These are phyloP conservation scores for Liopterus haemorrhoidalis DNA, from an alignment of 2,888 invertebrate species.

Conservation along the genomic window DNA sequence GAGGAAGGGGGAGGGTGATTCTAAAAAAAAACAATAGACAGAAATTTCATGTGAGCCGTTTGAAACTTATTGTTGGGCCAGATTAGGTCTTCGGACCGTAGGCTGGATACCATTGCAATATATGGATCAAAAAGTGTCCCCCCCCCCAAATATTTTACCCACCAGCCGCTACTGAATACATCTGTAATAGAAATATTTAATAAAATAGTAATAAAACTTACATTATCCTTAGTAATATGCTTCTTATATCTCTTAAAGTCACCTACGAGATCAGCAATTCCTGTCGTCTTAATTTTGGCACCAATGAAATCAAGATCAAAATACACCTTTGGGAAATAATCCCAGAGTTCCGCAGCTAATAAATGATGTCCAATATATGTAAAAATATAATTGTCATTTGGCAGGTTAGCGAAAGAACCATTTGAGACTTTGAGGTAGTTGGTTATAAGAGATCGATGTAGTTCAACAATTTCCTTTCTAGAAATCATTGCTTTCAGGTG, in stretches of 20 bases:
- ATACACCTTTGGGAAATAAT: slow-evolving; percentile 56
- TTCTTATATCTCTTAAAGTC: slow-evolving; percentile 61
- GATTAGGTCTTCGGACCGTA: too few relatives aligned
- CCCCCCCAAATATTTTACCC: too few relatives aligned
- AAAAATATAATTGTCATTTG: slow-evolving; percentile 67
- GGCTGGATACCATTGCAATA: too few relatives aligned
- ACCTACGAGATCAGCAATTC: slow-evolving; percentile 61
- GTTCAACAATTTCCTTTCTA: slow-evolving; percentile 45
- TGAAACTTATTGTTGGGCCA: too few relatives aligned
- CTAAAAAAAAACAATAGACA: too few relatives aligned
- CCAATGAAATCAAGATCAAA: slow-evolving; percentile 64
- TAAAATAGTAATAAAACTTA: slow-evolving; percentile 40
- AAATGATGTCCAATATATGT: slow-evolving; percentile 68
- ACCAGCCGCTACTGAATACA: too few relatives aligned
- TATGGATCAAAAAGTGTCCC: too few relatives aligned
- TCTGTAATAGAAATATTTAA: too few relatives aligned
- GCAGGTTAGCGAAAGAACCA: slow-evolving; percentile 52
- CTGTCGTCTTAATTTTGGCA: slow-evolving; percentile 61
- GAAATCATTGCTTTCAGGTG: slow-evolving; percentile 52
- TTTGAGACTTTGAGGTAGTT: slow-evolving; percentile 52
- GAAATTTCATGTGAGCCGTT: too few relatives aligned
- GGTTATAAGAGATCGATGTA: slow-evolving; percentile 55
- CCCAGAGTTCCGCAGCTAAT: slow-evolving; percentile 50
- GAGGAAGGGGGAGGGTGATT: too few relatives aligned
- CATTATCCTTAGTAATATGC: slow-evolving; percentile 50